A percentile compares a stretch with the other conserved stretches of the same genome.
phyloP scores from a whole-genome alignment of 1,140 invertebrate species.

The Conopomorpha cramerella region DNA sequence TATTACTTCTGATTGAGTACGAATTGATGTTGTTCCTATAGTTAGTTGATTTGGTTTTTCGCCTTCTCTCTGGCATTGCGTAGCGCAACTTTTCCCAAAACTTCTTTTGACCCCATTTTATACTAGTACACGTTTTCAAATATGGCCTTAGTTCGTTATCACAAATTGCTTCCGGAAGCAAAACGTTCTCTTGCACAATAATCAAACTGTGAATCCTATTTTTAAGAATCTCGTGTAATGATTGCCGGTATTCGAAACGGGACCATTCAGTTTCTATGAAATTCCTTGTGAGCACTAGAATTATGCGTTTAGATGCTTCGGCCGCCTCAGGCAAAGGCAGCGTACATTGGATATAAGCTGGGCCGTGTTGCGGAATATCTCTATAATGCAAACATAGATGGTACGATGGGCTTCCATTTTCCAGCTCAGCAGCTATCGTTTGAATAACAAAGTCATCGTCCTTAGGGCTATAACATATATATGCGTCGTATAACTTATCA shows the following conservation, averaged over 20 bases:
- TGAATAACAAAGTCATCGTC: constrained; percentile 90
- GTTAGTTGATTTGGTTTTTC: constrained; percentile 44
- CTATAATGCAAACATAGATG: constrained; percentile 87
- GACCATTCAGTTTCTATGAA: constrained; percentile 88
- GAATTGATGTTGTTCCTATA: constrained; percentile 78
- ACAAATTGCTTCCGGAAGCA: constrained; percentile 77
- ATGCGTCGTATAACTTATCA: constrained; percentile 91
- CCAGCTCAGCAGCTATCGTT: constrained; percentile 82
- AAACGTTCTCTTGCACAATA: constrained; percentile 77
- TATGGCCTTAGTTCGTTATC: constrained; percentile 88
- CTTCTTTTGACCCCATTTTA: constrained; percentile 86
- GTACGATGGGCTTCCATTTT: constrained; percentile 76
- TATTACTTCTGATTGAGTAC: constrained; percentile 71
- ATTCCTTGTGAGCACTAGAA: constrained; percentile 81
- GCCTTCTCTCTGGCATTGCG: constrained; percentile 74
- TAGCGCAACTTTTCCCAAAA: constrained; percentile 92
- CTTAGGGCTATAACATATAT: constrained; percentile 90
- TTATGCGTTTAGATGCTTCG: constrained; percentile 79
- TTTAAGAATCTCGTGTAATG: constrained; percentile 83
- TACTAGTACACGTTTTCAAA: constrained; percentile 78
- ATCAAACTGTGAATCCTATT: constrained; percentile 81
- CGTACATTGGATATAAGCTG: constrained; percentile 72
- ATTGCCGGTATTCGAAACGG: constrained; percentile 80
- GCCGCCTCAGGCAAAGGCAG: constrained; percentile 84
- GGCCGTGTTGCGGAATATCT: constrained; percentile 72